Percentiles rank a stretch among this genome's conserved stretches.
These are phyloP conservation scores for Gryllus longicercus DNA, from an alignment of 2,888 invertebrate genomes.

Conservation along the genomic window DNA sequence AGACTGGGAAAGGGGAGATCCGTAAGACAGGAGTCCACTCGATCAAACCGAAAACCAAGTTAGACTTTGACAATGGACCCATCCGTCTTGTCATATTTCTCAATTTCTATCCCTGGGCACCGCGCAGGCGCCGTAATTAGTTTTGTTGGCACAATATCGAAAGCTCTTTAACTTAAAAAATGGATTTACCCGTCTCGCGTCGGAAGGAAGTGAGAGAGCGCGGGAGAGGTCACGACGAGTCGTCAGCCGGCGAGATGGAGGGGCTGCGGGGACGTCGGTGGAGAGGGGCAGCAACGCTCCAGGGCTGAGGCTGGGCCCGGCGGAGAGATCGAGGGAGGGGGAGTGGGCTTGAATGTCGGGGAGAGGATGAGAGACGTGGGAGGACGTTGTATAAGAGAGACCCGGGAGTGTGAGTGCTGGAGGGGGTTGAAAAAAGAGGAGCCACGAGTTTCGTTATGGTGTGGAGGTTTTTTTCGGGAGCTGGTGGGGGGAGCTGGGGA, in stretches of 20 bases:
- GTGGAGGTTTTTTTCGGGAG: too few species aligned
- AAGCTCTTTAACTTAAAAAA: slow-evolving; percentile 24
- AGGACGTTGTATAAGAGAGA: too few species aligned
- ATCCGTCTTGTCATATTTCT: slow-evolving; percentile 30
- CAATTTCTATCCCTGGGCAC: neutral
- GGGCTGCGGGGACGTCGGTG: neutral
- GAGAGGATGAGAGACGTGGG: too few species aligned
- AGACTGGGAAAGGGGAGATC: neutral
- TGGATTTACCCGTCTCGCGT: neutral
- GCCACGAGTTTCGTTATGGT: too few species aligned
- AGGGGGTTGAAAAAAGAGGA: too few species aligned
- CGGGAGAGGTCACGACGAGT: neutral
- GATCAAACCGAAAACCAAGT: slow-evolving; percentile 21
- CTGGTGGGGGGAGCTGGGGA: too few species aligned
- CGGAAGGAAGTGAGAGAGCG: neutral
- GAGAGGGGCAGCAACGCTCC: neutral
- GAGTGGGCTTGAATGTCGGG: neutral
- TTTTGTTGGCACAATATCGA: slow-evolving; percentile 19
- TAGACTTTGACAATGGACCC: slow-evolving; percentile 26
- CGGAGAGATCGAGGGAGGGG: neutral
- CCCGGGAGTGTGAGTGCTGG: too few species aligned
- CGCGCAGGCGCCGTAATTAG: neutral
- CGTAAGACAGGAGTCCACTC: slow-evolving; percentile 20
- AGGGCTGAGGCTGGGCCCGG: neutral
- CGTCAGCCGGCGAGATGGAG: neutral